Percentiles rank a stretch among this genome's conserved stretches.
phyloP scores from a whole-genome alignment of 2,797 vertebrate species.

The Halcyon leucocephala region DNA sequence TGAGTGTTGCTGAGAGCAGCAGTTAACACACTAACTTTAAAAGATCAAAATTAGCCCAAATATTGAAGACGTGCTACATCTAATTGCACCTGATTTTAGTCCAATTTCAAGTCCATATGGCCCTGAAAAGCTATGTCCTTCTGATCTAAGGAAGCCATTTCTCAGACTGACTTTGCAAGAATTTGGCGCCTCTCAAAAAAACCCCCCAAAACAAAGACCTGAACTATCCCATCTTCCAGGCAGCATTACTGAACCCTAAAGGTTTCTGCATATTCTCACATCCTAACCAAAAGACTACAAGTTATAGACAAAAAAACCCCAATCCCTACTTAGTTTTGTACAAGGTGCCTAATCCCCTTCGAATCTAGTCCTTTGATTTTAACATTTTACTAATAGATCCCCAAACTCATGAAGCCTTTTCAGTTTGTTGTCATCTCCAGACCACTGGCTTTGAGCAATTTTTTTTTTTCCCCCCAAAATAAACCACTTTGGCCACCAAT shows the following conservation, averaged over 20 bases:
- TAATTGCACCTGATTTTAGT: neutral
- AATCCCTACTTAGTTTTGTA: neutral
- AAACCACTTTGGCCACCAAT: neutral
- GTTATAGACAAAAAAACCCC: neutral
- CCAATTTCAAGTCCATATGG: rapidly evolving
- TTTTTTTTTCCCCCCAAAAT: neutral
- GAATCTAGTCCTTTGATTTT: neutral
- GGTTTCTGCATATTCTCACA: neutral
- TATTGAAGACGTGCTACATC: rapidly evolving
- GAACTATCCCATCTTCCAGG: neutral
- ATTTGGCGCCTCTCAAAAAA: rapidly evolving
- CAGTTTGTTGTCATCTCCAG: neutral
- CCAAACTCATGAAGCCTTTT: neutral
- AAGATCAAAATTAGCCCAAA: neutral
- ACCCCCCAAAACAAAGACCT: too few relatives aligned
- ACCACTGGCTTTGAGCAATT: neutral
- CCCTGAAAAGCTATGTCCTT: neutral
- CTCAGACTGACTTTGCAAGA: neutral
- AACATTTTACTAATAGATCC: neutral
- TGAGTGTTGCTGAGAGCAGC: neutral
- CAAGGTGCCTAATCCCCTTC: neutral
- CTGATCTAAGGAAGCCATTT: neutral
- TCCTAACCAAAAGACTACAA: neutral
- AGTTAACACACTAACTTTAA: neutral
- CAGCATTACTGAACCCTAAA: neutral